Evolutionary conservation across 2,888 invertebrate genomes (phyloP).

Genomic region (Graphium colonna): DNA sequence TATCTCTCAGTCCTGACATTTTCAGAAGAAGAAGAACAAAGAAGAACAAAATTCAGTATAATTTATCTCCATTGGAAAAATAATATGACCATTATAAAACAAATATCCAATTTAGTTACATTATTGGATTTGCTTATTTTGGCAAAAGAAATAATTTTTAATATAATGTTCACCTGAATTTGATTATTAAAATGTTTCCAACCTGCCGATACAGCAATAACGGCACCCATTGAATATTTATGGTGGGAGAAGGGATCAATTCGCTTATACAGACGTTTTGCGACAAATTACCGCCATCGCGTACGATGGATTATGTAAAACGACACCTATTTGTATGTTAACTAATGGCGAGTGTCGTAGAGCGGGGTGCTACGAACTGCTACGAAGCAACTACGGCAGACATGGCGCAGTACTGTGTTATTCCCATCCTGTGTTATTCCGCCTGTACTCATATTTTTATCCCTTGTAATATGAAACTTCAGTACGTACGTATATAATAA

Average conservation of each 20-base stretch:
- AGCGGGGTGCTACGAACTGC: slow-evolving; percentile 44
- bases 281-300: slow-evolving; percentile 73
- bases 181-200: slow-evolving; percentile 30
- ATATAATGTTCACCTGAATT: not conserved
- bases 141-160: not conserved
- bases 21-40: too few relatives aligned
- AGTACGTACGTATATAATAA: too few relatives aligned
- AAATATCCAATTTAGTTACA: too few relatives aligned
- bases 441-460: slow-evolving; percentile 20
- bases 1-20: too few relatives aligned
- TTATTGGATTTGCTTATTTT: too few relatives aligned
- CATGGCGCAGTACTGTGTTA: slow-evolving; percentile 35
- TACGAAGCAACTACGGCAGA: slow-evolving; percentile 33
- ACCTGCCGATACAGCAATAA: slow-evolving; percentile 15
- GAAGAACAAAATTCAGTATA: too few relatives aligned
- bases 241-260: slow-evolving; percentile 66
- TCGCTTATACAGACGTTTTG: slow-evolving; percentile 72
- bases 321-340: slow-evolving; percentile 77
- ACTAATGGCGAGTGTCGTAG: slow-evolving; percentile 70
- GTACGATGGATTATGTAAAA: slow-evolving; percentile 77
- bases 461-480: not conserved
- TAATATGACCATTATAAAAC: too few relatives aligned
- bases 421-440: slow-evolving; percentile 15
- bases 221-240: slow-evolving; percentile 52
- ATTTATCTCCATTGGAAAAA: too few relatives aligned